Evolutionary conservation across 2,888 invertebrate genomes (phyloP), one percentile per base, ranked within the genome.

Genomic region (Acanthopleura granulata): DNA sequence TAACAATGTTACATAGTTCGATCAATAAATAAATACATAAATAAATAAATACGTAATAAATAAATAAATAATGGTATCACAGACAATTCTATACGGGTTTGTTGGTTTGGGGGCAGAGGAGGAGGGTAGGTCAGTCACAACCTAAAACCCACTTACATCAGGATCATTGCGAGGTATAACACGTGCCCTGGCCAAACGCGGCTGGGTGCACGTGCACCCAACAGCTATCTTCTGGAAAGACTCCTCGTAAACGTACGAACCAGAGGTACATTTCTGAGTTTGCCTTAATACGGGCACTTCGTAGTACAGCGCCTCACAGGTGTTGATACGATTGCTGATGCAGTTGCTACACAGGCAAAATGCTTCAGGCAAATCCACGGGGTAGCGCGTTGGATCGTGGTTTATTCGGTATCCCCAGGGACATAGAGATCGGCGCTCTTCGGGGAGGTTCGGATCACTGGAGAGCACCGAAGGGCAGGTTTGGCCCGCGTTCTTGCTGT

Each of bases 321-420:
- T 22, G 29, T 66, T 66, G 29, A 66, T 27, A 14, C 25, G 4
- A 16, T 72, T 51, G 9, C 72, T 72, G 15, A 79, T 73, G 72
- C 76, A 76, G 29, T 71, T 50, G 16, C 9, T 16, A 62, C 77
- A 77, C n/a, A 62, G 27, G 18, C 76, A 57, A 11, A 29, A 25
- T 16, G 79, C 80, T 18, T 72, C 49, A n/a, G 75, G 62, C 4
- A 80, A 71, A 0, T 50, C 49, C 0, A 72, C 62, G 15, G 80
- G 80, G 49, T 69, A 77, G 11, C 75, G 61, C 1, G 4, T 49
- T 3, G 72, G 22, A 49, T 78, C 73, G 57, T 74, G 76, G 18
- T 76, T 51, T 15, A 51, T 29, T n/a, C 16, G 61, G 69, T 80
- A 80, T 27, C 74, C 75, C 80, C 79, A 80, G 0, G 80, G 80